Conservation (phyloP, 2,113 vertebrate species). For the Gambusia affinis region DNA sequence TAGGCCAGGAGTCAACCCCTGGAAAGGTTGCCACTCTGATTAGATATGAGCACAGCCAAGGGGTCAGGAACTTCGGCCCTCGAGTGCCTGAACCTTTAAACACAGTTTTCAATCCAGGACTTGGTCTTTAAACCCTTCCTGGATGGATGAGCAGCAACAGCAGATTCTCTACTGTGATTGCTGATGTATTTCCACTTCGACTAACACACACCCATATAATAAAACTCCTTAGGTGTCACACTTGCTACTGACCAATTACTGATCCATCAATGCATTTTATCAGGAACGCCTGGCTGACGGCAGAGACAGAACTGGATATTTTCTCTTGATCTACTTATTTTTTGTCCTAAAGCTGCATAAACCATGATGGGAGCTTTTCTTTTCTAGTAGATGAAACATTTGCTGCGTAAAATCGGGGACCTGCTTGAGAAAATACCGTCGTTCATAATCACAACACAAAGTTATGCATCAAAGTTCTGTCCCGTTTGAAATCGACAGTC, state of each 20-base stretch:
- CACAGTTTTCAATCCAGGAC: too few species aligned
- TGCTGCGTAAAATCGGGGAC: background rate
- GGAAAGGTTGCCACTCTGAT: background rate
- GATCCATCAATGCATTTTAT: too few species aligned
- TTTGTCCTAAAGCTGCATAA: too few species aligned
- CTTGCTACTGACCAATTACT: background rate
- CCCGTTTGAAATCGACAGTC: background rate
- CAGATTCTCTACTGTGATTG: background rate
- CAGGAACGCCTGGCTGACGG: too few species aligned
- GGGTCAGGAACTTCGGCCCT: too few species aligned
- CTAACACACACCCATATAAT: background rate
- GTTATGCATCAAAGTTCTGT: background rate
- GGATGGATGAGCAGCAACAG: background rate
- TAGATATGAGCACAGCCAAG: too few species aligned
- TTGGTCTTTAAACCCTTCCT: too few species aligned
- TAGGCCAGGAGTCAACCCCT: background rate
- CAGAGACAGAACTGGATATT: too few species aligned
- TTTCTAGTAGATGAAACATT: background rate
- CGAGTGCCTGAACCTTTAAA: too few species aligned
- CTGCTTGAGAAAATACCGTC: too few species aligned
- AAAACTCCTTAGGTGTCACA: background rate
- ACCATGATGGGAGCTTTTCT: background rate
- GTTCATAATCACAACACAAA: too few species aligned
- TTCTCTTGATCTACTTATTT: too few species aligned
- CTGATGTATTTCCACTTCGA: background rate